A percentile compares a stretch with the other conserved stretches of the same genome.
Conservation (phyloP, 1,140 invertebrate genomes). For the Neuroterus valhalla region DNA sequence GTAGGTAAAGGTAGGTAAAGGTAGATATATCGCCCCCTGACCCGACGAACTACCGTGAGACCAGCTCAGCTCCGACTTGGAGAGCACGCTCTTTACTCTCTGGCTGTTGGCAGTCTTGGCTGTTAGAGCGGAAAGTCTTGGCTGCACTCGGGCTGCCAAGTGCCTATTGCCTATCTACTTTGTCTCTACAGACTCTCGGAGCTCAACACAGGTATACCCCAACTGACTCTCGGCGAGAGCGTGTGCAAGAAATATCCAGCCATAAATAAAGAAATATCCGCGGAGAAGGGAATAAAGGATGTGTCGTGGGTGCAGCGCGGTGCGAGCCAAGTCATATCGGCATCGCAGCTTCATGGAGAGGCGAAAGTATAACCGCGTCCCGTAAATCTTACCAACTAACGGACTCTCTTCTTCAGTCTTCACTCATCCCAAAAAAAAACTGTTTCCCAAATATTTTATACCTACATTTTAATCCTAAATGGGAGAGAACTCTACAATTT, state of each 20-base stretch:
- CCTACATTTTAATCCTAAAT: not conserved
- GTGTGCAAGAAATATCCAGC: slow-evolving; percentile 50
- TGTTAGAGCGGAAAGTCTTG: not conserved
- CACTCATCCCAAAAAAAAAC: not conserved
- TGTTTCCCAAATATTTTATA: not conserved
- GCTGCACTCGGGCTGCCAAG: not conserved
- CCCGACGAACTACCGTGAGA: slow-evolving; percentile 72
- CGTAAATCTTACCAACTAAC: slow-evolving; percentile 55
- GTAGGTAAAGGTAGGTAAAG: slow-evolving; percentile 47
- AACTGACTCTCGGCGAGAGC: slow-evolving; percentile 34
- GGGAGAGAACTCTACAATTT: too few relatives aligned
- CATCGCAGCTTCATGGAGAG: slow-evolving; percentile 33
- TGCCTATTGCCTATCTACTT: slow-evolving; percentile 19
- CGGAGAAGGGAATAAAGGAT: slow-evolving; percentile 62
- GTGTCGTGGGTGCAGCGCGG: slow-evolving; percentile 63
- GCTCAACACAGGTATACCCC: too few relatives aligned
- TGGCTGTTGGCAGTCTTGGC: not conserved
- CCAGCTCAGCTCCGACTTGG: slow-evolving; percentile 58
- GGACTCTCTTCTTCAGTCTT: slow-evolving; percentile 24
- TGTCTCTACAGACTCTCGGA: slow-evolving; percentile 20
- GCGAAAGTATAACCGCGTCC: slow-evolving; percentile 49
- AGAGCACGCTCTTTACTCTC: slow-evolving; percentile 53
- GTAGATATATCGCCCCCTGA: slow-evolving; percentile 70
- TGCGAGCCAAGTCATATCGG: slow-evolving; percentile 34
- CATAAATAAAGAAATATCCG: slow-evolving; percentile 59